These are phyloP conservation scores for Corythoichthys intestinalis DNA, from an alignment of 2,113 vertebrate species.

Conservation along the genomic window DNA sequence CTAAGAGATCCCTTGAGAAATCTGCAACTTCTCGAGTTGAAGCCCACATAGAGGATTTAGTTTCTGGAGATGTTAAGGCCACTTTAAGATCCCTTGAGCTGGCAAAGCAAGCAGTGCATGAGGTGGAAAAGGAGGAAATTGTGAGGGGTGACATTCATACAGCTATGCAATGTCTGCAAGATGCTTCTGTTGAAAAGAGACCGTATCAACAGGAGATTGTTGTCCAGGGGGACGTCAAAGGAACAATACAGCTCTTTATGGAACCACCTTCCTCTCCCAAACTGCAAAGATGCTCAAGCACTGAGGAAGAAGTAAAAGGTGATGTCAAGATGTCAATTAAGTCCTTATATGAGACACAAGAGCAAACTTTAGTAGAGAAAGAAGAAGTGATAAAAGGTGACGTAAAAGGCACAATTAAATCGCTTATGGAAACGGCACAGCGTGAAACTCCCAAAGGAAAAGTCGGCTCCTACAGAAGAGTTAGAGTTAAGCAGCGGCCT, in stretches of 20 bases:
- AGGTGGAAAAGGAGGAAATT: slow-evolving; percentile 71
- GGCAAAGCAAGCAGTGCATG: slow-evolving; percentile 70
- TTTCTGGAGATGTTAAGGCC: slow-evolving; percentile 79
- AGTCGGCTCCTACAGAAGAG: slow-evolving; percentile 67
- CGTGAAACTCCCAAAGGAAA: slow-evolving; percentile 66
- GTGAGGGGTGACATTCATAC: slow-evolving; percentile 67
- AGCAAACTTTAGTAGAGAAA: slow-evolving; percentile 64
- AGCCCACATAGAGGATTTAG: slow-evolving; percentile 75
- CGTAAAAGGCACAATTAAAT: slow-evolving; percentile 74
- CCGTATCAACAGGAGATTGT: slow-evolving; percentile 59
- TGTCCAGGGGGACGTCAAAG: slow-evolving; percentile 70
- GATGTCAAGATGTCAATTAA: slow-evolving; percentile 72
- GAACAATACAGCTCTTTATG: slow-evolving; percentile 70
- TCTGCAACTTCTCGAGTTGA: slow-evolving; percentile 72
- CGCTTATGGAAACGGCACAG: slow-evolving; percentile 73
- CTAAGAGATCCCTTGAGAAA: slow-evolving; percentile 81
- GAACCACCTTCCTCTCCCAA: slow-evolving; percentile 66
- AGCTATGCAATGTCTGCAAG: slow-evolving; percentile 61
- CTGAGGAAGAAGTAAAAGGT: slow-evolving; percentile 51
- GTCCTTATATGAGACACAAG: slow-evolving; percentile 65
- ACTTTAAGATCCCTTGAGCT: slow-evolving; percentile 78
- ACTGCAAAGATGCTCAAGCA: slow-evolving; percentile 58
- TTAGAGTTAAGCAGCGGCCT: slow-evolving; percentile 61
- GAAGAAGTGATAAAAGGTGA: slow-evolving; percentile 72
- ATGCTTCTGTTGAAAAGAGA: slow-evolving; percentile 69